Conservation (phyloP, 2,113 vertebrate species). For the Potamarius usumacintae region DNA sequence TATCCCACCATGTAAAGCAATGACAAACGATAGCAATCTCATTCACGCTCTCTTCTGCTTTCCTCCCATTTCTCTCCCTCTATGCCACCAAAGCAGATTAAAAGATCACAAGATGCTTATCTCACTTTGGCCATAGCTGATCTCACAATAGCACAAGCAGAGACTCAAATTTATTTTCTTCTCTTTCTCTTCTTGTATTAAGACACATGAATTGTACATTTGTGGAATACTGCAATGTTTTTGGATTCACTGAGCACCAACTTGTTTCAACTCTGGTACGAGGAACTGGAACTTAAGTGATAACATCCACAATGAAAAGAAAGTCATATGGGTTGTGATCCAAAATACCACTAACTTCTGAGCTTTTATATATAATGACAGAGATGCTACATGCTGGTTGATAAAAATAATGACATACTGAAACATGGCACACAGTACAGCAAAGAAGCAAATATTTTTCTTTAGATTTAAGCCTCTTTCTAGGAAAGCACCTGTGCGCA, state of each 20-base stretch:
- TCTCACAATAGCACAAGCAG: conserved; percentile 13
- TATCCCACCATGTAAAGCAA: conserved; percentile 34
- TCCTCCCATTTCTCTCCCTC: neutral
- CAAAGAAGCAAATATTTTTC: neutral
- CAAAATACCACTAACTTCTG: neutral
- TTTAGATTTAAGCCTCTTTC: neutral
- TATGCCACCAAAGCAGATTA: conserved; percentile 44
- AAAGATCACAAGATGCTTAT: conserved; percentile 49
- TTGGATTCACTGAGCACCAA: neutral
- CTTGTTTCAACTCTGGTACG: neutral
- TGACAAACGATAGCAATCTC: conserved; percentile 51
- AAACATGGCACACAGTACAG: neutral
- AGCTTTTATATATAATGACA: neutral
- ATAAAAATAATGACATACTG: neutral
- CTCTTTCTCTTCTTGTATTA: neutral
- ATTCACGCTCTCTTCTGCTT: conserved; percentile 2
- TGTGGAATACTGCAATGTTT: neutral
- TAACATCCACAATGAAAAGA: neutral
- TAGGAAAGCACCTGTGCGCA: conserved; percentile 34
- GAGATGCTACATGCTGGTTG: neutral
- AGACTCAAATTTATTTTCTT: conserved; percentile 25
- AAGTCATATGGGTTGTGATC: neutral
- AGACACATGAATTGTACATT: conserved; percentile 3
- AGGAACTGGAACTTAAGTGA: neutral
- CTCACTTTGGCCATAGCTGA: conserved; percentile 10